These are phyloP conservation scores for Holacanthus passer DNA, from an alignment of 2,113 vertebrate species.

Conservation along the genomic window DNA sequence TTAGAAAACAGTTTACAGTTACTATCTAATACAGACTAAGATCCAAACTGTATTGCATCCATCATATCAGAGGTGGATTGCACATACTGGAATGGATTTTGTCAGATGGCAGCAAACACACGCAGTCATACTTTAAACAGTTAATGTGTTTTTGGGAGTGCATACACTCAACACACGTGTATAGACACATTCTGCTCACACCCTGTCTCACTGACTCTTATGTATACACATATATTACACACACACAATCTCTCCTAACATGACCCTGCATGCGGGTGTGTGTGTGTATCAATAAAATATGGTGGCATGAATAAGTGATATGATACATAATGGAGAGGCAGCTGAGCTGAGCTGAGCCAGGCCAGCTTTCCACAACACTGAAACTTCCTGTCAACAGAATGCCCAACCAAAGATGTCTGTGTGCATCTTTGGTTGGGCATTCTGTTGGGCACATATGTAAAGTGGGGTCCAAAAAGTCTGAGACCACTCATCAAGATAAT, in stretches of 20 bases:
- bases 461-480: no score
- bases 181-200: slow-evolving; percentile 45
- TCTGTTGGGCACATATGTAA: no score
- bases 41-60: background rate
- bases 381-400: slow-evolving; percentile 60
- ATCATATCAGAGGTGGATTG: background rate
- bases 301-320: slow-evolving; percentile 78
- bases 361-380: slow-evolving; percentile 51
- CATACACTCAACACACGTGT: slow-evolving; percentile 19
- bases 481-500: no score
- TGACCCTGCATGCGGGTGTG: slow-evolving; percentile 50
- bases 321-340: slow-evolving; percentile 75
- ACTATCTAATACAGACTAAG: background rate
- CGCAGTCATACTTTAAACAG: slow-evolving; percentile 31
- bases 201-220: slow-evolving; percentile 29
- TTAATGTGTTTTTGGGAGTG: slow-evolving; percentile 18
- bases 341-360: slow-evolving; percentile 48
- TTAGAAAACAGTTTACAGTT: background rate
- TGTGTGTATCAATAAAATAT: slow-evolving; percentile 80
- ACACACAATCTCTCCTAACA: slow-evolving; percentile 55
- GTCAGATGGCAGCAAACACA: background rate
- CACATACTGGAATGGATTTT: background rate
- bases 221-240: slow-evolving; percentile 48
- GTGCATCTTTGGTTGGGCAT: no score
- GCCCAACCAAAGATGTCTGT: slow-evolving; percentile 21